Evolutionary conservation across 2,113 vertebrate species (phyloP).

Genomic region (Labrus mixtus): DNA sequence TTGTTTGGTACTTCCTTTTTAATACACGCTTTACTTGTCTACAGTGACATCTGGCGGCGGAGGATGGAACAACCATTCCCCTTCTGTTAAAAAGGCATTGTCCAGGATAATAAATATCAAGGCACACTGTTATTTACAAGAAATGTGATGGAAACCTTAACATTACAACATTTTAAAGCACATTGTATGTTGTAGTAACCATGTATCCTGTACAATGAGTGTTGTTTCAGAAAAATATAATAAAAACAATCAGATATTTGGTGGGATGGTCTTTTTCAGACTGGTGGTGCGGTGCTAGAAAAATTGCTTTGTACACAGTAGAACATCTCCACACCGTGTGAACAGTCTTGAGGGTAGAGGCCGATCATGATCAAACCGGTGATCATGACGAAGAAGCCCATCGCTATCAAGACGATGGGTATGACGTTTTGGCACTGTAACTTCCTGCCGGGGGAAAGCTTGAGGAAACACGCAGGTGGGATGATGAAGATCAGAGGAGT

Average conservation of each 20-base stretch:
- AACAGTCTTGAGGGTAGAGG: slow-evolving; percentile 89
- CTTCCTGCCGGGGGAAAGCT: slow-evolving; percentile 88
- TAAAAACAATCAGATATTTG: neutral
- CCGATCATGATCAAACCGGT: slow-evolving; percentile 88
- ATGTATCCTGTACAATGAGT: neutral
- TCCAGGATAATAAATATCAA: neutral
- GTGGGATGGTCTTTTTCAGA: neutral
- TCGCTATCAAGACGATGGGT: slow-evolving; percentile 83
- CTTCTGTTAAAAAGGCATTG: neutral
- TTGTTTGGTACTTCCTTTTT: slow-evolving; percentile 50
- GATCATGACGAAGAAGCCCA: slow-evolving; percentile 90
- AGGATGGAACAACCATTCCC: neutral
- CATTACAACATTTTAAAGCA: neutral
- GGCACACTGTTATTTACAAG: neutral
- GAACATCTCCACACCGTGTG: slow-evolving; percentile 93
- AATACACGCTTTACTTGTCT: slow-evolving; percentile 34
- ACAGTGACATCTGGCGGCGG: slow-evolving; percentile 67
- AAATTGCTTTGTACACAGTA: slow-evolving; percentile 88
- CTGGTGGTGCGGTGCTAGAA: slow-evolving; percentile 78
- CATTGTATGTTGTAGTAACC: neutral
- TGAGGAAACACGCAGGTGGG: slow-evolving; percentile 92
- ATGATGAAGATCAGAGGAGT: slow-evolving; percentile 95
- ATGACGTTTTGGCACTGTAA: slow-evolving; percentile 87
- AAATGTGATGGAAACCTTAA: neutral
- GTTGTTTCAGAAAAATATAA: neutral